phyloP scores from a whole-genome alignment of 2,113 vertebrate genomes.

The Ginglymostoma cirratum region DNA sequence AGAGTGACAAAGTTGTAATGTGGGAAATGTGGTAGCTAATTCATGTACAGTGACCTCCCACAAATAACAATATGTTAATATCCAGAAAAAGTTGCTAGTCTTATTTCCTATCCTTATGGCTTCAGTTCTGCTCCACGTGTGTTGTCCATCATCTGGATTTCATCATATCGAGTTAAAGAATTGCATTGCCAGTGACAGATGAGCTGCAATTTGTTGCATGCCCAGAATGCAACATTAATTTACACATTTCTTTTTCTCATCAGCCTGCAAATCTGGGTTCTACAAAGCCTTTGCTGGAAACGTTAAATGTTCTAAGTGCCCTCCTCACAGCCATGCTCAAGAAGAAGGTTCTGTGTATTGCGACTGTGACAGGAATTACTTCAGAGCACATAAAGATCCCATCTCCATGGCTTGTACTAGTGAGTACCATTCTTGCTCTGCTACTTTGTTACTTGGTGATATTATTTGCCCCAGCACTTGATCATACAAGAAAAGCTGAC shows the following conservation, averaged over 20 bases:
- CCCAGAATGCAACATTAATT: background rate
- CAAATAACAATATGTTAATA: background rate
- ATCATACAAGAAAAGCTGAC: no score
- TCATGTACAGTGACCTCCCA: background rate
- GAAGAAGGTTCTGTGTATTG: slow-evolving; percentile 84
- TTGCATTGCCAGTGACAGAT: background rate
- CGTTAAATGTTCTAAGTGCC: slow-evolving; percentile 85
- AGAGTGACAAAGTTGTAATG: background rate
- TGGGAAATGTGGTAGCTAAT: background rate
- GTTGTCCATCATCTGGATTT: background rate
- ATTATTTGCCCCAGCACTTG: background rate
- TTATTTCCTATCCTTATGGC: background rate
- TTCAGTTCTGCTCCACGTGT: background rate
- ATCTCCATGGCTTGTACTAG: slow-evolving; percentile 95
- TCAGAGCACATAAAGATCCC: slow-evolving; percentile 85
- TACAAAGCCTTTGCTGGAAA: slow-evolving; percentile 85
- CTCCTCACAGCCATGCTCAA: slow-evolving; percentile 81
- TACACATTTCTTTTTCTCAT: slow-evolving; percentile 44
- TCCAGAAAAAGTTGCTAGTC: background rate
- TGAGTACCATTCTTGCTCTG: slow-evolving; percentile 58
- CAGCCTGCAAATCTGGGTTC: slow-evolving; percentile 86
- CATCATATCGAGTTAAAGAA: background rate
- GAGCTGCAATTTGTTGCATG: background rate
- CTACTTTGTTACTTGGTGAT: slow-evolving; percentile 25
- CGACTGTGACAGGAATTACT: slow-evolving; percentile 94